Evolutionary conservation across 2,797 vertebrate genomes (phyloP).

Genomic region (Clarias fuscus): DNA sequence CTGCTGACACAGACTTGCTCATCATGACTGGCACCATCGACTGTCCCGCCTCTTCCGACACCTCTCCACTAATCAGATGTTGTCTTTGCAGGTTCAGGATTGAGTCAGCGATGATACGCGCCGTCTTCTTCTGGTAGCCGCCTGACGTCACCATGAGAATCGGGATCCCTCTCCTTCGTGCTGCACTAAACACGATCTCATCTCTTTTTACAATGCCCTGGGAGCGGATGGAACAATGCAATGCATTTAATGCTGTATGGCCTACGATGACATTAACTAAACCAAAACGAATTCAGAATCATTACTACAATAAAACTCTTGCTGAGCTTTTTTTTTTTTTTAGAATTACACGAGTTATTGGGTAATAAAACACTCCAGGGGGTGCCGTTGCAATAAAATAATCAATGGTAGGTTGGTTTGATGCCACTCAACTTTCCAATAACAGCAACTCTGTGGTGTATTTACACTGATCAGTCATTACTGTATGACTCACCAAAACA

Average conservation of each 20-base stretch:
- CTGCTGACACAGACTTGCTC: slow-evolving; percentile 55
- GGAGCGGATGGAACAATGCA: background rate
- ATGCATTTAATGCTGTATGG: background rate
- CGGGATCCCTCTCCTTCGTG: slow-evolving; percentile 77
- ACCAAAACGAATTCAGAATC: background rate
- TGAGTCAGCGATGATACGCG: slow-evolving; percentile 94
- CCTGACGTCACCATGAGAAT: slow-evolving; percentile 96
- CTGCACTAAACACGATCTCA: slow-evolving; percentile 86
- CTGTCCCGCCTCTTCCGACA: slow-evolving; percentile 61
- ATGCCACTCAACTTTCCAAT: background rate
- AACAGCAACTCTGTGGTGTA: background rate
- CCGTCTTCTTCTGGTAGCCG: slow-evolving; percentile 93
- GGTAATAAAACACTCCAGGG: background rate
- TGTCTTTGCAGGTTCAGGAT: slow-evolving; percentile 85
- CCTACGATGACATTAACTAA: background rate
- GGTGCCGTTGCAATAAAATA: background rate
- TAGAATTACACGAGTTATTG: background rate
- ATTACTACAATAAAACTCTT: background rate
- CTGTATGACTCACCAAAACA: too few relatives aligned
- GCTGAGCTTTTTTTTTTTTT: too few relatives aligned
- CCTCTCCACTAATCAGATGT: slow-evolving; percentile 77
- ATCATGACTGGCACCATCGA: slow-evolving; percentile 60
- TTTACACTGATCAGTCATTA: too few relatives aligned
- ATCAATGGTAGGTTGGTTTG: too few relatives aligned
- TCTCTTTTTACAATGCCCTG: slow-evolving; percentile 90